phyloP scores from a whole-genome alignment of 1,140 invertebrate species.

The Phocides pigmalion region DNA sequence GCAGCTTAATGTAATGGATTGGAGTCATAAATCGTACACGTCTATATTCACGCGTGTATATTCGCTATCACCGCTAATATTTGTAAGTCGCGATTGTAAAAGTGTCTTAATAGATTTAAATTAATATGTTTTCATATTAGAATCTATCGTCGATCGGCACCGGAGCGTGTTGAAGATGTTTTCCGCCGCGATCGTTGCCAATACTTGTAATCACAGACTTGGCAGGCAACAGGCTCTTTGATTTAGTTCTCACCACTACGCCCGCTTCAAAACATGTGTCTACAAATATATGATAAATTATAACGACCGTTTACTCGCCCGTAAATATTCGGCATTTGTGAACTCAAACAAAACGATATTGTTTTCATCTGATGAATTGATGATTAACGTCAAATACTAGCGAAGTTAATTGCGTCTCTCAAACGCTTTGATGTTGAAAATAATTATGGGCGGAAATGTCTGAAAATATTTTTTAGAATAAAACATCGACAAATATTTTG shows the following conservation, averaged over 20 bases:
- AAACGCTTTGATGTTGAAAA: constrained; percentile 45
- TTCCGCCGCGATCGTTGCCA: constrained; percentile 60
- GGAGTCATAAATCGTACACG: constrained; percentile 37
- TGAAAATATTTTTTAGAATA: constrained; percentile 17
- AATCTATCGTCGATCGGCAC: constrained; percentile 42
- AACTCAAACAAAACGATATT: constrained; percentile 45
- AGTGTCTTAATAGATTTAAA: constrained; percentile 58
- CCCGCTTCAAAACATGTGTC: constrained; percentile 64
- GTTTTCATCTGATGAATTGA: constrained; percentile 38
- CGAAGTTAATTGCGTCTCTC: constrained; percentile 26
- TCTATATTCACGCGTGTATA: constrained; percentile 33
- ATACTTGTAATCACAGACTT: constrained; percentile 69
- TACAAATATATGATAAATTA: constrained; percentile 49
- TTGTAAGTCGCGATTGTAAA: constrained; percentile 42
- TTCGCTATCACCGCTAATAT: constrained; percentile 40
- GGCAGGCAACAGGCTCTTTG: constrained; percentile 67
- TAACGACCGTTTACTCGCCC: constrained; percentile 32
- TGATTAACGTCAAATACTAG: constrained; percentile 29
- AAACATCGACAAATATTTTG: constrained; percentile 13
- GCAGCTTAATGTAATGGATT: constrained; percentile 11
- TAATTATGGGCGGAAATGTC: constrained; percentile 35
- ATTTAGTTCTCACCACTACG: constrained; percentile 78
- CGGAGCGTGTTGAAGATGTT: constrained; percentile 60
- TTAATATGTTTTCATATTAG: constrained; percentile 61
- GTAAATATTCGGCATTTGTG: constrained; percentile 39